phyloP scores from a whole-genome alignment of 1,140 invertebrate species.

The Conus ventricosus region DNA sequence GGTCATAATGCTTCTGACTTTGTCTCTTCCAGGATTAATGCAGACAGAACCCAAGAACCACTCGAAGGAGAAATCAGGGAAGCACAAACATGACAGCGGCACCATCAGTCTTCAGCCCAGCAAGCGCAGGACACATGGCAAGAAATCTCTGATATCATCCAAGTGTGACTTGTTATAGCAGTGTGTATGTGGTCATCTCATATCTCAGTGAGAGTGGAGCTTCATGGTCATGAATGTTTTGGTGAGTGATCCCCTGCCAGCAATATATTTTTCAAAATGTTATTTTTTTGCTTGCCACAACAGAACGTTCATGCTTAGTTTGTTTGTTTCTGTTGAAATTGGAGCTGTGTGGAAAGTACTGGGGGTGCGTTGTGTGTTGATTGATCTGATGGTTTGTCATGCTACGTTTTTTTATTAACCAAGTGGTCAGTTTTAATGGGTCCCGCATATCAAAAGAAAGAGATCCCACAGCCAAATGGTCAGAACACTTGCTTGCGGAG shows the following conservation, averaged over 20 bases:
- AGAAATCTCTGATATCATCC: conserved; percentile 68
- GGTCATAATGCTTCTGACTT: too few species aligned
- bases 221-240: not conserved
- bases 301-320: not conserved
- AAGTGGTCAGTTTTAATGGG: too few species aligned
- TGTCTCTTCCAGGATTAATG: conserved; percentile 56
- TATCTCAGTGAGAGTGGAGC: not conserved
- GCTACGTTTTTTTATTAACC: too few species aligned
- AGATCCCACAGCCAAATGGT: too few species aligned
- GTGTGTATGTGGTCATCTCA: not conserved
- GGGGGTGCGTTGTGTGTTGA: too few species aligned
- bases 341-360: too few species aligned
- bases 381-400: too few species aligned
- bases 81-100: conserved; percentile 34
- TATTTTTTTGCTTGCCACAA: not conserved
- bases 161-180: conserved; percentile 67
- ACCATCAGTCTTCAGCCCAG: conserved; percentile 69
- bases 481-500: too few species aligned
- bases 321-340: not conserved
- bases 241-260: not conserved
- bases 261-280: not conserved
- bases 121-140: conserved; percentile 65
- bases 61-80: conserved; percentile 50
- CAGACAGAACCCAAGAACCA: conserved; percentile 54
- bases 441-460: too few species aligned